Base-by-base conservation (phyloP, 2,113 vertebrate species). In the Egretta garzetta region DNA sequence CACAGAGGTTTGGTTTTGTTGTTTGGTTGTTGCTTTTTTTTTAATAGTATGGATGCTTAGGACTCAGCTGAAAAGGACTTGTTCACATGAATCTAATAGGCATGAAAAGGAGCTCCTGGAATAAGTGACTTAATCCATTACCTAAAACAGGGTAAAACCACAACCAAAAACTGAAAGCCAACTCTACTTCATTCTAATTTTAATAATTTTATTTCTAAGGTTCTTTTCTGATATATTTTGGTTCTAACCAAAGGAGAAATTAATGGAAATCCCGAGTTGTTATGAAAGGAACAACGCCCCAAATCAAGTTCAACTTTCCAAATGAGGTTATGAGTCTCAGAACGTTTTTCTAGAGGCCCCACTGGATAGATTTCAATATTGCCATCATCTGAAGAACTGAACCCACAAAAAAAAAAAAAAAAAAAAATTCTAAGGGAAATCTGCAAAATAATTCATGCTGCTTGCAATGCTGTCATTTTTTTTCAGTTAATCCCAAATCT, bases 41-140 rank as follows among this genome's bases (percentile, higher is more conserved):
- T 41, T 16, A 60, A 32, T 12, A 67, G 17, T 82, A 72, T 37
- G 67, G 63, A 90, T 92, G 43, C 27, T 93, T 86, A 82, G 52
- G 79, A 89, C 27, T 77, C 92, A 84, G 68, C 27, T 95, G 56
- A 96, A 96, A 97, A 92, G 84, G 21, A n/a, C 39, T 92, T n/a
- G 59, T 77, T 67, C 27, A 14, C 52, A 24, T 91, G 13, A 58
- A 39, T 75, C 79, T 94, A 58, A 58, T 23, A 87, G 15, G 87
- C 41, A n/a, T 32, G 18, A 91, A 68, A 77, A 75, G 79, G 6
- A 77, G 9, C 8, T 96, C 39, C 49, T 88, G 33, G 39, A 76
- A 32, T 83, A 76, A 83, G 66, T n/a, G 35, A 49, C 43, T 95
- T 82, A 30, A 23, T 52, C 41, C 7, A 3, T 80, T 86, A 20